Conservation (phyloP, 2,888 invertebrate species). For the Drosophila greeni region DNA sequence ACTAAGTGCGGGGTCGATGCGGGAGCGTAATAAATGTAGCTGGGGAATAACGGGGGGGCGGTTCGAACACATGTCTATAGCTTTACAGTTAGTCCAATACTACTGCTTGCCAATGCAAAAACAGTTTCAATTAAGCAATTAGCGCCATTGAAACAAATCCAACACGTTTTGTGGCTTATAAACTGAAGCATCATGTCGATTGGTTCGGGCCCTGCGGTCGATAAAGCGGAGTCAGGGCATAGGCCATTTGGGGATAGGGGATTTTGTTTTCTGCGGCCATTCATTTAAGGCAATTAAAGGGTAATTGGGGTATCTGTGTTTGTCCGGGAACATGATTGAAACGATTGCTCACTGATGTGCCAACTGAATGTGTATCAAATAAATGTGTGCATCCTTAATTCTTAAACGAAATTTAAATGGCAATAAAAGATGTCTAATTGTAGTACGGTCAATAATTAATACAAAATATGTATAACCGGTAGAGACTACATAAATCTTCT, state of each 20-base stretch:
- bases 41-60: not conserved
- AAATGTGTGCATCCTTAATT: not conserved
- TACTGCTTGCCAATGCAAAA: constrained; percentile 64
- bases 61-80: constrained; percentile 38
- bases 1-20: constrained; percentile 14
- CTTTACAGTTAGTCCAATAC: constrained; percentile 49
- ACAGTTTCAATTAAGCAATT: constrained; percentile 74
- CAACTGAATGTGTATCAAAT: not conserved
- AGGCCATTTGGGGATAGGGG: constrained; percentile 14
- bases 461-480: not conserved
- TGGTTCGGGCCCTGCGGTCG: constrained; percentile 50
- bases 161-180: constrained; percentile 74
- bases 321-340: constrained; percentile 12
- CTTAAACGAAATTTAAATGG: not conserved
- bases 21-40: constrained; percentile 5
- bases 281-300: constrained; percentile 41
- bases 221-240: constrained; percentile 10
- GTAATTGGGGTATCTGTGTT: constrained; percentile 40
- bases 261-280: constrained; percentile 40
- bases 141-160: constrained; percentile 74
- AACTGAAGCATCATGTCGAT: constrained; percentile 68
- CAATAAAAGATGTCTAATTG: not conserved
- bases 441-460: not conserved
- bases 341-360: not conserved
- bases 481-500: not conserved